Base-by-base conservation (phyloP, 2,797 vertebrate genomes). In the Amphiprion clarkii region DNA sequence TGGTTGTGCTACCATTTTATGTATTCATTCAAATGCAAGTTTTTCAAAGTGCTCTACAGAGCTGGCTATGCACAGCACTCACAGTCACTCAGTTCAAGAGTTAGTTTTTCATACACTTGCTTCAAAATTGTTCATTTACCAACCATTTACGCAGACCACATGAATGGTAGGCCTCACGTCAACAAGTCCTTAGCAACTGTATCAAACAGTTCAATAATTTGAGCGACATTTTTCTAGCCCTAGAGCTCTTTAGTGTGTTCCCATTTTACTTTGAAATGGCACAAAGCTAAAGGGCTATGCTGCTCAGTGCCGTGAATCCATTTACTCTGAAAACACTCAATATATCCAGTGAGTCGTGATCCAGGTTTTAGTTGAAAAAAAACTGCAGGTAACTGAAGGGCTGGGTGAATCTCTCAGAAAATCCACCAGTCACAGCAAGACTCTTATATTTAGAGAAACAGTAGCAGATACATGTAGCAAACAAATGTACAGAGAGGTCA, bases 391-490 rank as follows among this genome's bases (percentile, higher is more conserved):
- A 75, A 57, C 14, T 40, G 33, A 72, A 87, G 78, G 81, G 79
- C 86, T 86, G 60, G 46, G 39, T 66, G 69, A 68, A 81, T 52
- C n/a, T 63, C 60, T 71, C 27, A 67, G 58, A 59, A 57, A 68
- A 79, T 39, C 31, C 29, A 65, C 67, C 71, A 33, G 19, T 62
- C 48, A 66, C 58, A 53, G 51, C 27, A 62, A 6, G 61, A 42
- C n/a, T 63, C 27, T 67, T 54, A 65, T 48, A 56, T 56, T 59
- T 42, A 48, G 23, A 65, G 68, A 33, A 84, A 76, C 23, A 75
- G 76, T 78, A 87, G 92, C 88, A 79, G 55, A 80, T 16, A 73
- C 54, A 82, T 91, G 92, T 92, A 90, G 89, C 91, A 91, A 71
- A 78, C 36, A 56, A 36, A 71, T 60, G 68, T 65, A 53, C 11